phyloP scores from a whole-genome alignment of 1,140 invertebrate species.

The Hestina assimilis region DNA sequence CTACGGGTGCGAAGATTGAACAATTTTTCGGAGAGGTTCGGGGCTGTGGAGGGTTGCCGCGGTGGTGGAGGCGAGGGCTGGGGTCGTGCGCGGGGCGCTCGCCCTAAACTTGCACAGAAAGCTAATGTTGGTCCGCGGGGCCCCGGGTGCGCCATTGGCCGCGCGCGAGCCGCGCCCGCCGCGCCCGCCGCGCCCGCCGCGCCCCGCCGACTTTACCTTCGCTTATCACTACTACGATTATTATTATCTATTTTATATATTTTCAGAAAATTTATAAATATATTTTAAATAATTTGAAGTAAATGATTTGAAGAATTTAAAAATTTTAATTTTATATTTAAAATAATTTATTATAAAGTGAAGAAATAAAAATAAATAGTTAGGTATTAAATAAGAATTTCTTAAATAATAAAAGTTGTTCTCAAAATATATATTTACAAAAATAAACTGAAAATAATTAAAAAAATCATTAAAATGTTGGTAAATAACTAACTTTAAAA shows the following conservation, averaged over 20 bases:
- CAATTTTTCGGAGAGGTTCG: conserved; percentile 49
- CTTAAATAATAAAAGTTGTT: too few species aligned
- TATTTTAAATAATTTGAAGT: too few species aligned
- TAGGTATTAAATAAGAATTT: too few species aligned
- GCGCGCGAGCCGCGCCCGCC: conserved; percentile 39
- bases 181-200: conserved; percentile 26
- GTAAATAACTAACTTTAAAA: too few species aligned
- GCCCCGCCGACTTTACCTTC: conserved; percentile 19
- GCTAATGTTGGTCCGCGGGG: conserved; percentile 31
- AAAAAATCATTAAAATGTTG: too few species aligned
- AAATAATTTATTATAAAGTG: not conserved
- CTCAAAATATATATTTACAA: too few species aligned
- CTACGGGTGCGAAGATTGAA: conserved; percentile 34
- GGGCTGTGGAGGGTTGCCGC: not conserved
- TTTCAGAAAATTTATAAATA: not conserved
- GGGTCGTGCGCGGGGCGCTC: conserved; percentile 44
- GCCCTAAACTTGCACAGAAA: conserved; percentile 63
- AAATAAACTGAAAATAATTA: too few species aligned
- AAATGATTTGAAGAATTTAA: too few species aligned
- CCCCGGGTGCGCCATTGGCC: conserved; percentile 20
- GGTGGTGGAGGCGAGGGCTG: not conserved
- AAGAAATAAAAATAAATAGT: too few species aligned
- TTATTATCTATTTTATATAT: conserved; percentile 4
- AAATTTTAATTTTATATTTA: not conserved
- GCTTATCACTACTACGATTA: conserved; percentile 23